Percentiles rank a stretch among this genome's conserved stretches.
phyloP scores from a whole-genome alignment of 2,888 invertebrate genomes.

The Caenorhabditis uteleia region DNA sequence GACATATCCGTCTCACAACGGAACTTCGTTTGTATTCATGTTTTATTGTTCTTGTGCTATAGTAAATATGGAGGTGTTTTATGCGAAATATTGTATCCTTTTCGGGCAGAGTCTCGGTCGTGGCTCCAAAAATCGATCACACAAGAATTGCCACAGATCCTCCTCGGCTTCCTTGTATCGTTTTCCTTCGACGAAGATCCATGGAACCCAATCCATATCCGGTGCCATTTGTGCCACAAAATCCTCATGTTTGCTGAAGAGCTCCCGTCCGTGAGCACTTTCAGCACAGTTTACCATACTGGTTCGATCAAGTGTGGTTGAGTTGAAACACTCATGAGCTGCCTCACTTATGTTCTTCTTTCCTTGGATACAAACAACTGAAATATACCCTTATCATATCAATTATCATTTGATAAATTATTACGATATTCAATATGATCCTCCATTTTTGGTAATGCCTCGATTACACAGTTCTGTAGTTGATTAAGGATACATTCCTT shows the following conservation, averaged over 20 bases:
- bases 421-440: conserved; percentile 27
- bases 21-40: no score
- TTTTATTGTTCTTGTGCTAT: no score
- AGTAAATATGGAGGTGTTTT: background rate
- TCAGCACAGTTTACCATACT: conserved; percentile 31
- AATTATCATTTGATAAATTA: background rate
- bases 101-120: conserved; percentile 33
- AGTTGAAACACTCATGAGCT: conserved; percentile 20
- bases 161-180: conserved; percentile 31
- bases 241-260: conserved; percentile 25
- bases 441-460: conserved; percentile 28
- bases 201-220: conserved; percentile 33
- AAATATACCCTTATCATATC: conserved; percentile 4
- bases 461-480: conserved; percentile 32
- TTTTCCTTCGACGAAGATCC: conserved; percentile 35
- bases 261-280: conserved; percentile 17
- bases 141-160: conserved; percentile 37
- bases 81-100: no score
- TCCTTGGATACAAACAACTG: conserved; percentile 37
- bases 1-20: no score
- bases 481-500: conserved; percentile 32
- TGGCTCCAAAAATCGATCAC: conserved; percentile 32
- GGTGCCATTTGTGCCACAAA: conserved; percentile 10
- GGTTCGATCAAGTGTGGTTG: background rate
- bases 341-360: conserved; percentile 25